Evolutionary conservation across 2,113 vertebrate genomes (phyloP).

Genomic region (Riparia riparia): DNA sequence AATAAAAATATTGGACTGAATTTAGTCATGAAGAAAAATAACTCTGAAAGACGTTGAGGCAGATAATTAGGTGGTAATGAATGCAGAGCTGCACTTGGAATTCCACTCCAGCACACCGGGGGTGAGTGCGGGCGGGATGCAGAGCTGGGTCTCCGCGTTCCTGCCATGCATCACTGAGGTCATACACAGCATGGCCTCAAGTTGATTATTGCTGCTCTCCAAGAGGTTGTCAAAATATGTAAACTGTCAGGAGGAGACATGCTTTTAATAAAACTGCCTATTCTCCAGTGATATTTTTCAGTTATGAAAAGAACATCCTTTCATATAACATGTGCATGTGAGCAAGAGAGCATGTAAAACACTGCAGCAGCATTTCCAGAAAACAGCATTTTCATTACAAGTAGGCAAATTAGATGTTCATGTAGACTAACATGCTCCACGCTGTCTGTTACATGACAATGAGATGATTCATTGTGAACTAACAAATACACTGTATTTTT

Average conservation of each 20-base stretch:
- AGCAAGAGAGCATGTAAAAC: slow-evolving; percentile 31
- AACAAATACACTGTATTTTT: not conserved
- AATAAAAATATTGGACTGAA: slow-evolving; percentile 62
- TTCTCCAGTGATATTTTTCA: slow-evolving; percentile 39
- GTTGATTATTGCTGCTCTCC: slow-evolving; percentile 44
- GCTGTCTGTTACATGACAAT: not conserved
- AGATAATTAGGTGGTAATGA: slow-evolving; percentile 74
- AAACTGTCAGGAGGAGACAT: slow-evolving; percentile 53
- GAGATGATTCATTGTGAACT: not conserved
- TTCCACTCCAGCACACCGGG: slow-evolving; percentile 69
- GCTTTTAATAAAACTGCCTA: slow-evolving; percentile 65
- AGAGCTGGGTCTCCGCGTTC: not conserved
- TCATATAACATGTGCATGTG: not conserved
- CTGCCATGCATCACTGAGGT: slow-evolving; percentile 65
- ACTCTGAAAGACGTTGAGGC: slow-evolving; percentile 51
- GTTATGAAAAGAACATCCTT: not conserved
- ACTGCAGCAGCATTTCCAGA: not conserved
- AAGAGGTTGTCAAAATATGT: slow-evolving; percentile 62
- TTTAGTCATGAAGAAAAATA: slow-evolving; percentile 38
- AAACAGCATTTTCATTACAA: not conserved
- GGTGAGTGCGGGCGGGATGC: not conserved
- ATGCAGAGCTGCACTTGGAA: slow-evolving; percentile 52
- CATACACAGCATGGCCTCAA: slow-evolving; percentile 31
- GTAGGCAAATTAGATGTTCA: not conserved
- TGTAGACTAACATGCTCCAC: not conserved